A percentile compares a stretch with the other conserved stretches of the same genome.
Evolutionary conservation across 1,140 invertebrate species (phyloP).

Genomic region (Phymastichus coffea): DNA sequence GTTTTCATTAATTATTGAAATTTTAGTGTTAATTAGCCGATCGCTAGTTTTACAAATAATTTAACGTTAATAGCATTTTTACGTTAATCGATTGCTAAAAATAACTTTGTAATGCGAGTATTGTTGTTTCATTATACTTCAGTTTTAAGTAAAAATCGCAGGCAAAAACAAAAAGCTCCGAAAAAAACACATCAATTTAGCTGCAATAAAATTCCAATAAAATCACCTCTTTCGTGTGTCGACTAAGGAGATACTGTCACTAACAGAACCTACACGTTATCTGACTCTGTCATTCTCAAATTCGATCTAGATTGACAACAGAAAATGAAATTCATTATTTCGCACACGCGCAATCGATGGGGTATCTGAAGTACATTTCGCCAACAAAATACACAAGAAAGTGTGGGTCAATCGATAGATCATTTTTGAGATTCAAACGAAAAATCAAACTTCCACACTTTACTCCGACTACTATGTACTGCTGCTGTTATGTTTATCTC

Average conservation of each 20-base stretch:
- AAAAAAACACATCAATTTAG: no score
- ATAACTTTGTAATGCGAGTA: no score
- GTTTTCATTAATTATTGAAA: no score
- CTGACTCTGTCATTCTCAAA: slow-evolving; percentile 17
- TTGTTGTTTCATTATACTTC: no score
- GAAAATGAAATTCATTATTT: background rate
- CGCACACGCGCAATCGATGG: slow-evolving; percentile 23
- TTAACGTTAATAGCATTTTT: no score
- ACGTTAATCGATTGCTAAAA: no score
- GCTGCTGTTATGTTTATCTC: slow-evolving; percentile 18
- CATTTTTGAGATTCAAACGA: slow-evolving; percentile 20
- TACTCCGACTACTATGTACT: slow-evolving; percentile 46
- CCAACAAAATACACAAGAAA: background rate
- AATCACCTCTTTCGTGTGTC: no score
- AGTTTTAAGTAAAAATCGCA: no score
- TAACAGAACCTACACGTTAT: slow-evolving; percentile 18
- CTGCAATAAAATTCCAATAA: no score
- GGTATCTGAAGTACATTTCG: slow-evolving; percentile 23
- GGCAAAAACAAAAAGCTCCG: no score
- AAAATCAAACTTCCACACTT: slow-evolving; percentile 52
- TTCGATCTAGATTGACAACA: slow-evolving; percentile 15
- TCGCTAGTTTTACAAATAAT: no score
- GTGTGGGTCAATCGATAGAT: slow-evolving; percentile 30
- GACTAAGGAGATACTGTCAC: slow-evolving; percentile 17
- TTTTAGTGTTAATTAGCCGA: no score